These are phyloP conservation scores for Erebia epiphron DNA, from an alignment of 2,888 invertebrate species.

Conservation along the genomic window DNA sequence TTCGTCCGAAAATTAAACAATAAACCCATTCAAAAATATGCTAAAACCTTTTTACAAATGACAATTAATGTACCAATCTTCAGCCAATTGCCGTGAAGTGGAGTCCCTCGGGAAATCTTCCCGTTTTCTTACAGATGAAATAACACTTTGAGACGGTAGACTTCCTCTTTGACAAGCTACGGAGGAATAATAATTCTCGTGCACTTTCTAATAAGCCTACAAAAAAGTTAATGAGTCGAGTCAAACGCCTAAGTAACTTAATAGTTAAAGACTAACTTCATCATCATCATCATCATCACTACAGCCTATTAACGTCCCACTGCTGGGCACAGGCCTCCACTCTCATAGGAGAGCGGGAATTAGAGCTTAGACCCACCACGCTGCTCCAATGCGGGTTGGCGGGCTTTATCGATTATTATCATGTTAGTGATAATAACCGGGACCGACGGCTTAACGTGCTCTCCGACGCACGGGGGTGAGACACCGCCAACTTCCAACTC, in stretches of 20 bases:
- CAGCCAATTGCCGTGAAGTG: constrained; percentile 35
- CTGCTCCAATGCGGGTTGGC: too few relatives aligned
- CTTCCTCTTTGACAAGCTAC: constrained; percentile 26
- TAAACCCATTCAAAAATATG: constrained; percentile 11
- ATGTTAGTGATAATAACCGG: too few relatives aligned
- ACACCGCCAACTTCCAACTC: too few relatives aligned
- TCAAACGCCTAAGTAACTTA: neutral
- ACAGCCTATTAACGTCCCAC: too few relatives aligned
- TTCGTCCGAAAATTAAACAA: neutral
- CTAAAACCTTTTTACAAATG: constrained; percentile 23
- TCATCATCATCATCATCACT: too few relatives aligned
- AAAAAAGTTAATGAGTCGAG: neutral
- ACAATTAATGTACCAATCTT: constrained; percentile 30
- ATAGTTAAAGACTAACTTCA: neutral
- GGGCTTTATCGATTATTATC: too few relatives aligned
- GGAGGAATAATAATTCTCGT: constrained; percentile 26
- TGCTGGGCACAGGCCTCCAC: too few relatives aligned
- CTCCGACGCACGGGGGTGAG: too few relatives aligned
- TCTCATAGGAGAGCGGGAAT: too few relatives aligned
- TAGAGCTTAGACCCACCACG: too few relatives aligned
- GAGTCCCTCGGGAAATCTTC: constrained; percentile 36
- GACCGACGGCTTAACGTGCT: too few relatives aligned
- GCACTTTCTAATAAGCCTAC: neutral
- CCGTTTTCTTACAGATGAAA: constrained; percentile 28
- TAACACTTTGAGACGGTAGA: constrained; percentile 28